Conservation (phyloP, 2,888 invertebrate genomes). For the Crematogaster levior region DNA sequence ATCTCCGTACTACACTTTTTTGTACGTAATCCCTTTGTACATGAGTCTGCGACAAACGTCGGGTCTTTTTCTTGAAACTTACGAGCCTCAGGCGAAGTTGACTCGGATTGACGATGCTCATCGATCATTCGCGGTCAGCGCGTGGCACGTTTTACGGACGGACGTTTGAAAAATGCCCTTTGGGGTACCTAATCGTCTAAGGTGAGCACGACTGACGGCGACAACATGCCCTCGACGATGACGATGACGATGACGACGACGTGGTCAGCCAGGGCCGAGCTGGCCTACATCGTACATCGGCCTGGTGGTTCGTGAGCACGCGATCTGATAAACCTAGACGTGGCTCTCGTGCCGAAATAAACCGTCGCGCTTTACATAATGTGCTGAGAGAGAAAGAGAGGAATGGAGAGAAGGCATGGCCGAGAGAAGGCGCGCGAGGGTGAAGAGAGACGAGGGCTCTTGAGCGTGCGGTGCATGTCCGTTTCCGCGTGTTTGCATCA, state of each 20-base stretch:
- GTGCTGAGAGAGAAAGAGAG: conserved; percentile 64
- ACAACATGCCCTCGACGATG: conserved; percentile 57
- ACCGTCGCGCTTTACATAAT: conserved; percentile 84
- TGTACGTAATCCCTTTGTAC: not conserved
- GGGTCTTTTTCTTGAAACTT: not conserved
- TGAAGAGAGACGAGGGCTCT: conserved; percentile 24
- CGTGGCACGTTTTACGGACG: conserved; percentile 40
- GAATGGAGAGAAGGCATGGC: not conserved
- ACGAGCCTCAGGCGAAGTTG: not conserved
- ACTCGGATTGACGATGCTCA: conserved; percentile 45
- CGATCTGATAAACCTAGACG: conserved; percentile 83
- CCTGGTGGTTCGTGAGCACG: conserved; percentile 82
- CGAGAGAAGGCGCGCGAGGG: not conserved
- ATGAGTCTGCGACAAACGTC: not conserved
- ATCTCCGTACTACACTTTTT: not conserved
- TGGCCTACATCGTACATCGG: conserved; percentile 79
- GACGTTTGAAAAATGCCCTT: conserved; percentile 77
- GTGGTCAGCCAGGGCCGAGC: conserved; percentile 57
- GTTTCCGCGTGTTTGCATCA: conserved; percentile 75
- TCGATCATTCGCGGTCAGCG: conserved; percentile 65
- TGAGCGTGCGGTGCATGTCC: conserved; percentile 73
- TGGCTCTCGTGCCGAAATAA: conserved; percentile 83
- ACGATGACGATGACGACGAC: conserved; percentile 53
- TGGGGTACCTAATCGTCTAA: conserved; percentile 76
- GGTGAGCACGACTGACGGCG: conserved; percentile 73